Evolutionary conservation across 2,888 invertebrate genomes (phyloP), one percentile per base, ranked within the genome.

Genomic region (Ypsolopha sequella): DNA sequence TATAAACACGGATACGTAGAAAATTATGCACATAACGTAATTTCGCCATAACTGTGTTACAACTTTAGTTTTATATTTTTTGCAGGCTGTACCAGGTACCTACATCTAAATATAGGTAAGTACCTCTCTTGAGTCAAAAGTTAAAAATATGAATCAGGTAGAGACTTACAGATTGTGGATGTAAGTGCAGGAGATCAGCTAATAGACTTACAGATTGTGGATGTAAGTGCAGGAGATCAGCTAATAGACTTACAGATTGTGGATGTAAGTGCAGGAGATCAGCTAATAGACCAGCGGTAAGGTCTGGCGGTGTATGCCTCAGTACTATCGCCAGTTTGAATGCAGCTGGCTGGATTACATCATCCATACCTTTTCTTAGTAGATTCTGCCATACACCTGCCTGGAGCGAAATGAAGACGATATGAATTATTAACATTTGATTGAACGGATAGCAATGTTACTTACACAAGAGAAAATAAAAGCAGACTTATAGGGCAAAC

Each of bases 271-370:
- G 65, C 38, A 86, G 63, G 61, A 85, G 52, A 6, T 84, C 80
- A 0, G 75, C 61, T 11, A 86, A 60, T 43, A 85, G 57, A 8
- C 62, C 62, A 11, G 73, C 73, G 1, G 73, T 62, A 14, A 77
- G 62, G 43, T 82, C 77, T 0, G 79, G 62, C 0, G 82, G 80
- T 41, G 85, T 79, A 60, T 86, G 86, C 3, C 86, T 63, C 57
- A 86, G 58, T 2, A 85, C 80, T 36, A 86, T 65, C 0, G 85
- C 85, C 41, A 85, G 63, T 55, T 78, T 76, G 62, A 85, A 86
- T 1, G 81, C 84, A 0, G 80, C 81, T 1, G 85, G 82, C 52
- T 81, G 79, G 54, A 69, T 67, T 52, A 76, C 84, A 41, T 80
- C 80, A 2, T 66, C 64, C 7, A 76, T 70, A n/a, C 81, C 84